A percentile compares a stretch with the other conserved stretches of the same genome.
phyloP scores from a whole-genome alignment of 2,888 invertebrate species.

The Anthophora plumipes region DNA sequence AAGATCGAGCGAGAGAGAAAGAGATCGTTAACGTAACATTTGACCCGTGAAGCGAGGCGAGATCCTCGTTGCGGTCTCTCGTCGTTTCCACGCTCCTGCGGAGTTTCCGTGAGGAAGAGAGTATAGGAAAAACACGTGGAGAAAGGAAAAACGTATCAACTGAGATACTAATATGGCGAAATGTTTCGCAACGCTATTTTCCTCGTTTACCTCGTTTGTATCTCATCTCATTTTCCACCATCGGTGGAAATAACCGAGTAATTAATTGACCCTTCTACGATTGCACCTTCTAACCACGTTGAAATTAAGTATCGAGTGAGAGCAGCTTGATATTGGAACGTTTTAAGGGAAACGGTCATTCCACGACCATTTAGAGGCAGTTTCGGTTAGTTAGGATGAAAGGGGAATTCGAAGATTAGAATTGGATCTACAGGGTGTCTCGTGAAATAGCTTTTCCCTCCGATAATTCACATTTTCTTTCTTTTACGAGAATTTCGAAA shows the following conservation, averaged over 20 bases:
- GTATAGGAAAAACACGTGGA: slow-evolving; percentile 8
- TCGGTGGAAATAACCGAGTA: slow-evolving; percentile 21
- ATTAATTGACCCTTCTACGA: slow-evolving; percentile 16
- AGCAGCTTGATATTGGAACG: not conserved
- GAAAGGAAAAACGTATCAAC: slow-evolving; percentile 24
- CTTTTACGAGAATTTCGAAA: too few relatives aligned
- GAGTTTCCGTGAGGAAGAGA: not conserved
- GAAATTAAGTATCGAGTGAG: slow-evolving; percentile 1
- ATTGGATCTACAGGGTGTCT: too few relatives aligned
- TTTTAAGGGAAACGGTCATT: not conserved
- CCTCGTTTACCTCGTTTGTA: too few relatives aligned
- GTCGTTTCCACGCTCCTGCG: slow-evolving; percentile 27
- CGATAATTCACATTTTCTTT: too few relatives aligned
- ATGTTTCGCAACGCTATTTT: too few relatives aligned
- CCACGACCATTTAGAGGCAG: not conserved
- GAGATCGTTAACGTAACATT: slow-evolving; percentile 59
- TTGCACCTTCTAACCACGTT: not conserved
- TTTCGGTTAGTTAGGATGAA: not conserved
- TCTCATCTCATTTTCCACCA: too few relatives aligned
- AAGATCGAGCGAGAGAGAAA: not conserved
- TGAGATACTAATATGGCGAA: too few relatives aligned
- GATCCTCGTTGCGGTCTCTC: slow-evolving; percentile 55
- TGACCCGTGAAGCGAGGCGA: slow-evolving; percentile 42
- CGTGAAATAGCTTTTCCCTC: too few relatives aligned
- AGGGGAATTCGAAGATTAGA: not conserved